Conservation (phyloP, 2,888 invertebrate species). For the Carterocephalus palaemon region DNA sequence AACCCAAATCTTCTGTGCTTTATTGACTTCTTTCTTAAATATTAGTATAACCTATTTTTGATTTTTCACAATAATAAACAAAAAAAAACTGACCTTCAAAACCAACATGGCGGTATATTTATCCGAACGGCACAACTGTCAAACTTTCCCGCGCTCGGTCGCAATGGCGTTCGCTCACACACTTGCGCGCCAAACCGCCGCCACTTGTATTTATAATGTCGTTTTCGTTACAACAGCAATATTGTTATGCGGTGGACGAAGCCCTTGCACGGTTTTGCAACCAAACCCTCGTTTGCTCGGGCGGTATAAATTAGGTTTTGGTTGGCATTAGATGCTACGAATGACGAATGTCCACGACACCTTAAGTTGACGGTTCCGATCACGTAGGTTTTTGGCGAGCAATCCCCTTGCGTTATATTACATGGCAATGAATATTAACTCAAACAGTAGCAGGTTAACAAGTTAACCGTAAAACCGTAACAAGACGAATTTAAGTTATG, state of each 20-base stretch:
- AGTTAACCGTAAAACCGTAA: no score
- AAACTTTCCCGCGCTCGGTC: constrained; percentile 63
- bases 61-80: constrained; percentile 22
- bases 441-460: neutral
- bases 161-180: constrained; percentile 54
- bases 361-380: constrained; percentile 15
- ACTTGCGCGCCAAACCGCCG: constrained; percentile 50
- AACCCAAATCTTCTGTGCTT: no score
- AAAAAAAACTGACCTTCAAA: constrained; percentile 65
- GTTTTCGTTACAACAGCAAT: constrained; percentile 63
- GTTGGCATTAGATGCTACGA: constrained; percentile 23
- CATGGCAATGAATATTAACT: constrained; percentile 12
- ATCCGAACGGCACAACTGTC: constrained; percentile 47
- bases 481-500: no score
- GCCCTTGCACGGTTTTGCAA: constrained; percentile 65
- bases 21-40: no score
- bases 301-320: constrained; percentile 31
- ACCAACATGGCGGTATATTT: constrained; percentile 58
- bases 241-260: constrained; percentile 65
- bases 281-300: constrained; percentile 47
- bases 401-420: constrained; percentile 15
- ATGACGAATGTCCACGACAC: constrained; percentile 29
- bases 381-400: constrained; percentile 22
- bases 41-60: constrained; percentile 5
- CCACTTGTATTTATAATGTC: constrained; percentile 75